Base-by-base conservation (phyloP, 1,140 invertebrate genomes). In the Melanaphis sacchari region DNA sequence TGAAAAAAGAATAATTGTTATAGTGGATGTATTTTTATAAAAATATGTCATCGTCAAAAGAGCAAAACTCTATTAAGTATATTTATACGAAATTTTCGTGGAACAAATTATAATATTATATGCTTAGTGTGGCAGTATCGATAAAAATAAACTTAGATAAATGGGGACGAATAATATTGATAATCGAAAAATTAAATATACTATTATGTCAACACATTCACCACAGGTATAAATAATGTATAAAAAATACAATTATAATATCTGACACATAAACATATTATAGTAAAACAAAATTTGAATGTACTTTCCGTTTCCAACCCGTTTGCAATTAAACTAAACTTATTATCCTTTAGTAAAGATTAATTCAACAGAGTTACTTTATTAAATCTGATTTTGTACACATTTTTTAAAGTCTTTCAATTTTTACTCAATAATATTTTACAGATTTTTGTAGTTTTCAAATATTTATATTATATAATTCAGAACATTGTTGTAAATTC, bases 1-100 rank as follows among this genome's bases (percentile, higher is more conserved):
- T 76, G n/a, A n/a, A 76, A 76, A 76, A 76, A n/a, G 31, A n/a
- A 76, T 76, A 76, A 76, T n/a, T 76, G 59, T 76, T 36, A n/a
- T 18, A 76, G 59, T 76, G 15, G 36, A 76, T 76, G 31, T 76
- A 18, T n/a, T 4, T n/a, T 76, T 76, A 76, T n/a, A 76, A 76
- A n/a, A n/a, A 66, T n/a, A n/a, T 66, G 59, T 66, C 59, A 66
- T 66, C 15, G 9, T 31, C 59, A 66, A 66, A 66, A n/a, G 31
- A 66, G 31, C 31, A 31, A 4, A 11, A 66, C 31, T 66, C 31
- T 66, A n/a, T 66, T 66, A 66, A 66, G 31, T 11, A 0, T 66
- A 43, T 31, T 31, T 31, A 26, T 59, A 11, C 54, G 31, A 15
- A 9, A 18, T 76, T 76, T 76, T 76, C n/a, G n/a, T 18, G 31